Evolutionary conservation across 2,113 vertebrate genomes (phyloP).

Genomic region (Ploceus nigricollis): DNA sequence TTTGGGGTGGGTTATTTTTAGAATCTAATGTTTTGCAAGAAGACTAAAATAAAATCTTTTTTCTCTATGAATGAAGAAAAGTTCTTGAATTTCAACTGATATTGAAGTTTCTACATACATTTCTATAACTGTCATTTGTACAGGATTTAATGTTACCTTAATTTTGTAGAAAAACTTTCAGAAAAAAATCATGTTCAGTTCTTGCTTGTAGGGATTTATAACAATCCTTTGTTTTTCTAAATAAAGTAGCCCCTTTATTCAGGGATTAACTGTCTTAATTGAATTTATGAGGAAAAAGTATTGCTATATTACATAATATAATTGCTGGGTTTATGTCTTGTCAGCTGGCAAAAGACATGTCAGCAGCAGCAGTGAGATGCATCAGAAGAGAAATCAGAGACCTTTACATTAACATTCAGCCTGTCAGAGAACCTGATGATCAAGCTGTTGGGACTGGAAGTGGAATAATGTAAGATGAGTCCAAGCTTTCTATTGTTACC

Average conservation of each 20-base stretch:
- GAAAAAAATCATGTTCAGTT: not conserved
- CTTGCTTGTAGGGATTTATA: not conserved
- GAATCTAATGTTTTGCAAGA: not conserved
- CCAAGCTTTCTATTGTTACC: not conserved
- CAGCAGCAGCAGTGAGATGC: slow-evolving; percentile 85
- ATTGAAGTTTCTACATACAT: not conserved
- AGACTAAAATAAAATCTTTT: not conserved
- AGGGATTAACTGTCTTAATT: not conserved
- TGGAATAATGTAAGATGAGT: slow-evolving; percentile 89
- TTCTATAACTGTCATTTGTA: not conserved
- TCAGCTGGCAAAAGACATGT: slow-evolving; percentile 94
- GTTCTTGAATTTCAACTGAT: not conserved
- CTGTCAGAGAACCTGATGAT: slow-evolving; percentile 86
- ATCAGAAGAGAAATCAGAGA: slow-evolving; percentile 93
- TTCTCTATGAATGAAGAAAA: not conserved
- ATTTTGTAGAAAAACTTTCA: not conserved
- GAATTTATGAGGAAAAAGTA: not conserved
- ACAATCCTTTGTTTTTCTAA: not conserved
- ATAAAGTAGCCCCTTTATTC: not conserved
- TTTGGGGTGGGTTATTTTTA: not conserved
- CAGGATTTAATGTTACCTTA: not conserved
- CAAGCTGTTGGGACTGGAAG: slow-evolving; percentile 87
- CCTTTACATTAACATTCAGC: slow-evolving; percentile 89
- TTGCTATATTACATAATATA: not conserved
- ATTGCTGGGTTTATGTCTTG: not conserved